phyloP scores from a whole-genome alignment of 2,113 vertebrate species.

The Collichthys lucidus region DNA sequence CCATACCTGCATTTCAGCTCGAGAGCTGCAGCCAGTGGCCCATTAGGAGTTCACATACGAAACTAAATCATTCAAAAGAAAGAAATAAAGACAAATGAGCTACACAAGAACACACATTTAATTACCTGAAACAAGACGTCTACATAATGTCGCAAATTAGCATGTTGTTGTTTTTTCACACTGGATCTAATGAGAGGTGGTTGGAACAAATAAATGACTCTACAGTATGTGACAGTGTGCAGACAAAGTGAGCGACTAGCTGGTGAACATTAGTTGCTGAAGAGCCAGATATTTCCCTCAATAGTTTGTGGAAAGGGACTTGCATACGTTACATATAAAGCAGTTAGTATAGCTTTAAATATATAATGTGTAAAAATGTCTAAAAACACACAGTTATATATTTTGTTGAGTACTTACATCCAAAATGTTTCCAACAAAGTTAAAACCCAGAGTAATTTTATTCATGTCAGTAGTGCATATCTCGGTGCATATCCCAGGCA shows the following conservation, averaged over 20 bases:
- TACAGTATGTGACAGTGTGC: neutral
- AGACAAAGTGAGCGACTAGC: neutral
- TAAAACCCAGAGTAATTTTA: no score
- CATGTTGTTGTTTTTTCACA: neutral
- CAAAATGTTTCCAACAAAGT: no score
- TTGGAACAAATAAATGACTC: neutral
- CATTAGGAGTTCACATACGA: neutral
- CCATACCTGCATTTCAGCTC: neutral
- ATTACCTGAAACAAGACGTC: neutral
- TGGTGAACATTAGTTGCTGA: neutral
- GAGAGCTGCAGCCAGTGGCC: neutral
- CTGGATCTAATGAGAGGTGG: neutral
- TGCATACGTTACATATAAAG: neutral
- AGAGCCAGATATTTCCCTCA: neutral
- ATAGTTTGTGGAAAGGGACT: neutral
- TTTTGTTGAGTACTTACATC: no score
- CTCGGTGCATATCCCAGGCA: no score
- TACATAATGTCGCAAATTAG: neutral
- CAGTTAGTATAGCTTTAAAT: no score
- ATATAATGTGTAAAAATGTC: no score
- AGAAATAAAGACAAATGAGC: neutral
- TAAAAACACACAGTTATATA: no score
- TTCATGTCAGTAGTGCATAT: no score
- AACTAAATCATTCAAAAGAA: neutral
- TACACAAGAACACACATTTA: neutral